Conservation (phyloP, 2,888 invertebrate genomes). For the Itoplectis maculator region DNA sequence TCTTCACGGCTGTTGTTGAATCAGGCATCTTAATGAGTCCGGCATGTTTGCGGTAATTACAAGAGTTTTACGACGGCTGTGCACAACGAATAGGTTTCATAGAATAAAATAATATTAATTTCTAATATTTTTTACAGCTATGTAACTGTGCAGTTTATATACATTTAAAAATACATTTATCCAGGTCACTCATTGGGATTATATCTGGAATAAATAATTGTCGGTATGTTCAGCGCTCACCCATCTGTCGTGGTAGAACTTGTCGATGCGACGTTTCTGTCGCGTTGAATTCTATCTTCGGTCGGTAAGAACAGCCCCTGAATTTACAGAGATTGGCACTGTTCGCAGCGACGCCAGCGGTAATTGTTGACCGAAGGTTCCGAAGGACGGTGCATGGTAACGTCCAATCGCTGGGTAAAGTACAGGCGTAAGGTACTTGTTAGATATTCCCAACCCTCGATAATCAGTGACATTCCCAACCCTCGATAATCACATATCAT, state of each 20-base stretch:
- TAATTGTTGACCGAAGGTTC: background rate
- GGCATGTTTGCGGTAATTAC: background rate
- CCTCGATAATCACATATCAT: no score
- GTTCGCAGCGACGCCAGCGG: background rate
- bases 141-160: no score
- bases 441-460: background rate
- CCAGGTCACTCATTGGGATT: no score
- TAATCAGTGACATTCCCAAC: background rate
- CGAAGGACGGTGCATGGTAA: background rate
- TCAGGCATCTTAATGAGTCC: background rate
- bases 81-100: no score
- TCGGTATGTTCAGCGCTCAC: background rate
- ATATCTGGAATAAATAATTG: no score
- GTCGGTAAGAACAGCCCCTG: constrained; percentile 44
- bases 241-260: background rate
- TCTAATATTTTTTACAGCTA: no score
- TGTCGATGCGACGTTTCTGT: no score
- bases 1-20: background rate
- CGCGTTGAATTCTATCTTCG: background rate
- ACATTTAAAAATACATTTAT: no score
- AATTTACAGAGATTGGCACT: background rate
- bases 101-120: no score
- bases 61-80: no score
- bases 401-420: background rate
- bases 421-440: background rate